Evolutionary conservation across 2,113 vertebrate genomes (phyloP).

Genomic region (Microtus montanus): DNA sequence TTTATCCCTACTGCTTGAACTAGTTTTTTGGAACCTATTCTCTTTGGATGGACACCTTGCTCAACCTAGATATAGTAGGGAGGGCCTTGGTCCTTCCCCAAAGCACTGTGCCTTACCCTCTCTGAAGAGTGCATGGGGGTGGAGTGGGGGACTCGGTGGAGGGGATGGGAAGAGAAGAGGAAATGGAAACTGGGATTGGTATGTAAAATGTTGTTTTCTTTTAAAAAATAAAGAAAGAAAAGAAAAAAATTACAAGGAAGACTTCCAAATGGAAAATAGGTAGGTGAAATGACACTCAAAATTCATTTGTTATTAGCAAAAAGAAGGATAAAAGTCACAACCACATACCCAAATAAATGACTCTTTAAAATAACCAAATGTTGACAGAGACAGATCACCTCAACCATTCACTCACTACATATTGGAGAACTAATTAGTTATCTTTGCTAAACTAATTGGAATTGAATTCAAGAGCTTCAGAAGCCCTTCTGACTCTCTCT

Average conservation of each 20-base stretch:
- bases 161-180: too few relatives aligned
- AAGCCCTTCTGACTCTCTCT: background rate
- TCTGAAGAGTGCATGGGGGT: too few relatives aligned
- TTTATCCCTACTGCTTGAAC: too few relatives aligned
- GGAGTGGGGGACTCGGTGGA: too few relatives aligned
- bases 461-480: background rate
- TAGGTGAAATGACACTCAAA: constrained; percentile 7
- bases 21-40: too few relatives aligned
- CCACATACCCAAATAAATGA: background rate
- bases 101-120: too few relatives aligned
- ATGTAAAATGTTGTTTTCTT: too few relatives aligned
- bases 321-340: background rate
- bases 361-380: constrained; percentile 40
- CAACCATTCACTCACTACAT: background rate
- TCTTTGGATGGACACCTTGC: too few relatives aligned
- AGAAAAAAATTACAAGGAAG: background rate
- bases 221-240: background rate
- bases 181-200: too few relatives aligned
- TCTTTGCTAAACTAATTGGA: constrained; percentile 1
- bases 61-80: too few relatives aligned
- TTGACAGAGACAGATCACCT: background rate
- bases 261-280: background rate
- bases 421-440: background rate
- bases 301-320: constrained; percentile 2
- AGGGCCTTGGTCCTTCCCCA: too few relatives aligned